phyloP scores from a whole-genome alignment of 1,140 invertebrate genomes.

The Diachasmimorpha longicaudata region DNA sequence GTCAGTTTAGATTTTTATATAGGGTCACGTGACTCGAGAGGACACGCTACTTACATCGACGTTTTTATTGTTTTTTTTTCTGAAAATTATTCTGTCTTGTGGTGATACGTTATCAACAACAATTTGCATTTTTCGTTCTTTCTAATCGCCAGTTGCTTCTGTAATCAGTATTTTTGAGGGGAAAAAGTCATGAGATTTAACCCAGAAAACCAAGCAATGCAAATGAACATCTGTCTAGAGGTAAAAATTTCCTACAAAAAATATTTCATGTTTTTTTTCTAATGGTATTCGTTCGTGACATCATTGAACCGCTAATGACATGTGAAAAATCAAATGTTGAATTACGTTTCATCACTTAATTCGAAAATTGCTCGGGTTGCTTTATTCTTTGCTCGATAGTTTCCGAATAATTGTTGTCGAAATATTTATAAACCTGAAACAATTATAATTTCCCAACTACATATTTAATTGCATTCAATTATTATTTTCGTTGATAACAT shows the following conservation, averaged over 20 bases:
- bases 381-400: too few species aligned
- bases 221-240: too few species aligned
- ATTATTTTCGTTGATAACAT: not conserved
- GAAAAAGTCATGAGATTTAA: not conserved
- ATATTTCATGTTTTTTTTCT: not conserved
- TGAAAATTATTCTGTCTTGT: too few species aligned
- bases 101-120: too few species aligned
- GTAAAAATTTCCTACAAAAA: not conserved
- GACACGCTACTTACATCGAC: constrained; percentile 31
- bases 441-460: too few species aligned
- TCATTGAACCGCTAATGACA: not conserved
- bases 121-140: not conserved
- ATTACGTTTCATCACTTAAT: too few species aligned
- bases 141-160: not conserved
- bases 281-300: not conserved
- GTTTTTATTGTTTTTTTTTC: constrained; percentile 23
- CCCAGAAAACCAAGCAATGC: too few species aligned
- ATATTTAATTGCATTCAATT: too few species aligned
- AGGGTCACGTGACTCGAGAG: constrained; percentile 45
- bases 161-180: not conserved
- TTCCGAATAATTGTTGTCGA: too few species aligned
- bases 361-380: not conserved
- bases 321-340: not conserved
- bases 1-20: constrained; percentile 60
- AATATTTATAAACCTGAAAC: too few species aligned